Evolutionary conservation across 2,888 invertebrate genomes (phyloP), one percentile per base, ranked within the genome.

Genomic region (Ernsta delagoae): DNA sequence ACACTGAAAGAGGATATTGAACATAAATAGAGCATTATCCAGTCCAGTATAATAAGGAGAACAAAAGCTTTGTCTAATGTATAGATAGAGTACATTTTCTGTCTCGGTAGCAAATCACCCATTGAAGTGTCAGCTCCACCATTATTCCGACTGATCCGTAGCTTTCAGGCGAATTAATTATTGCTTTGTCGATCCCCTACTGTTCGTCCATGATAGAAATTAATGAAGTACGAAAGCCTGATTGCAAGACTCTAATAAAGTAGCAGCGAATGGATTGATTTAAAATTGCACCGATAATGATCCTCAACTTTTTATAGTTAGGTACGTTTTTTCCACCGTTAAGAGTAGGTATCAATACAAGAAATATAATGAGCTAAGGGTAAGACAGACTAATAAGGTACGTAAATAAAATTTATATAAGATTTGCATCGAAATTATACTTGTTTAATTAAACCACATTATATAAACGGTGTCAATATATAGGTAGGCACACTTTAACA

Each of bases 131-230:
- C 81, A 79, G 79, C 81, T 85, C 83, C 76, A 82, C 84, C 83
- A 86, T 88, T 90, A 86, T 89, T 85, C 82, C 84, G 54, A 88
- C 86, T 85, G 84, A 86, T 84, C 83, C 84, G 83, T 78, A 79
- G 83, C 83, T 84, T 84, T 83, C 84, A 85, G 84, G 85, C 83
- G 83, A 86, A 89, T 87, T 89, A 90, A 90, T 90, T 87, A 84
- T 84, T 78, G 80, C 75, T 76, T 78, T 76, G 78, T 78, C 75
- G 74, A 75, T 75, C 80, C 81, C 79, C 80, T 79, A 82, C 78
- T 78, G 79, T 78, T 77, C 75, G 61, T 69, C 77, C 78, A 80
- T 77, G 79, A 75, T 78, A 75, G 79, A 80, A 82, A 84, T 83
- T 85, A 83, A 80, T 81, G 79, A 81, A 80, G 75, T 78, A 75